Evolutionary conservation across 1,140 invertebrate genomes (phyloP), one percentile per base, ranked within the genome.

Genomic region (Mesaphorura yosii): DNA sequence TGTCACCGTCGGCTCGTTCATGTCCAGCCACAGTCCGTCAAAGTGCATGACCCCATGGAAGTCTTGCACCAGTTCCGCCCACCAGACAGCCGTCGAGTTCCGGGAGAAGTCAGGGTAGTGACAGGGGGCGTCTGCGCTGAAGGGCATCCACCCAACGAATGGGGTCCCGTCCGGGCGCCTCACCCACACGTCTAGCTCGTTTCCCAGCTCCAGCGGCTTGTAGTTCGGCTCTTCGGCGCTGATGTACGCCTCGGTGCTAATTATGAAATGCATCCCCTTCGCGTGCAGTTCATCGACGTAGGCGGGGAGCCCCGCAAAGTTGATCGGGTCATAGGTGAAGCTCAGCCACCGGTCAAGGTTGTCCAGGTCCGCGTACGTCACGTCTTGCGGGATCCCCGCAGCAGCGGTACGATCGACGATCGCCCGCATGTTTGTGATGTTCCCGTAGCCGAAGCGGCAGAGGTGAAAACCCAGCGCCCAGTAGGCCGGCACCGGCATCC

Each of bases 301-400:
- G 34, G 79, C 66, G 1, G 83, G 79, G 20, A 91, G 70, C 29
- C 76, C 78, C 41, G 72, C 72, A 64, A 80, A 91, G 10, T 75
- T 78, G 0, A 70, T 65, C 19, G 71, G 66, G 66, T 87, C 77
- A 58, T 83, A 79, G 0, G 87, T 91, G 66, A 94, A 94, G 70
- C 88, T 86, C 64, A 86, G 87, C 49, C 74, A 75, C 42, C 79
- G 75, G n/a, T 83, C 72, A 88, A 93, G 92, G 65, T 65, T 65
- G 46, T 67, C 66, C 22, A 67, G 65, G 48, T 67, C 66, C 22
- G 67, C 68, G 55, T 70, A 1, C 76, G 77, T 62, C 78, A 10
- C 45, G 20, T 47, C 48, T 10, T 69, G 57, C 4, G 73, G 73
- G 48, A 74, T 70, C 44, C 61, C 62, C 40, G 63, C 60, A 25